phyloP scores from a whole-genome alignment of 2,888 invertebrate genomes.

The Latrodectus hesperus region DNA sequence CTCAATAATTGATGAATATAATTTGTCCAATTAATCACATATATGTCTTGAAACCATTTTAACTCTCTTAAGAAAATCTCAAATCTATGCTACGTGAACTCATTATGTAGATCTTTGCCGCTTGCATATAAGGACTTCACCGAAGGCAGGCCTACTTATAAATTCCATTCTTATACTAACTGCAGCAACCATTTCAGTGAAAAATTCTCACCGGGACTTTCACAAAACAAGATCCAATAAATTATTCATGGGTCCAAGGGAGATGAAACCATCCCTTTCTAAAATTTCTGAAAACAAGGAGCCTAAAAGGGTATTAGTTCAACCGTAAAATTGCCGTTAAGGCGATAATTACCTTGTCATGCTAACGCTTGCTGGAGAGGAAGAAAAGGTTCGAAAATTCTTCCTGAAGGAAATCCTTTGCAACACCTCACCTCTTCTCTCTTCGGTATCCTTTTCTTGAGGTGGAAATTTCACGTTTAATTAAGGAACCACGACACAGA shows the following conservation, averaged over 20 bases:
- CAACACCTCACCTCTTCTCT: conserved; percentile 1
- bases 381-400: conserved; percentile 23
- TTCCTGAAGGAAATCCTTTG: conserved; percentile 24
- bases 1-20: too few relatives aligned
- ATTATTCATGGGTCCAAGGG: conserved; percentile 32
- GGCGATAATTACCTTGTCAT: conserved; percentile 48
- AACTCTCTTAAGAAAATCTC: too few relatives aligned
- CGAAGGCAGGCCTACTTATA: too few relatives aligned
- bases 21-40: too few relatives aligned
- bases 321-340: conserved; percentile 38
- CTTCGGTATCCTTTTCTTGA: neutral
- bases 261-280: neutral
- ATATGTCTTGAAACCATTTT: too few relatives aligned
- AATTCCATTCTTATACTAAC: too few relatives aligned
- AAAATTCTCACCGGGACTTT: conserved; percentile 36
- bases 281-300: conserved; percentile 18
- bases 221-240: conserved; percentile 38
- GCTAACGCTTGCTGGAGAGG: neutral
- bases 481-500: conserved; percentile 16
- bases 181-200: neutral
- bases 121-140: too few relatives aligned
- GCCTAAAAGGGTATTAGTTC: conserved; percentile 20
- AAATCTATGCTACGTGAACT: too few relatives aligned
- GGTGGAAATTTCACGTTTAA: conserved; percentile 23
- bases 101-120: too few relatives aligned